A percentile compares a stretch with the other conserved stretches of the same genome.
Conservation (phyloP, 2,888 invertebrate genomes). For the Mactromeris polynyma region DNA sequence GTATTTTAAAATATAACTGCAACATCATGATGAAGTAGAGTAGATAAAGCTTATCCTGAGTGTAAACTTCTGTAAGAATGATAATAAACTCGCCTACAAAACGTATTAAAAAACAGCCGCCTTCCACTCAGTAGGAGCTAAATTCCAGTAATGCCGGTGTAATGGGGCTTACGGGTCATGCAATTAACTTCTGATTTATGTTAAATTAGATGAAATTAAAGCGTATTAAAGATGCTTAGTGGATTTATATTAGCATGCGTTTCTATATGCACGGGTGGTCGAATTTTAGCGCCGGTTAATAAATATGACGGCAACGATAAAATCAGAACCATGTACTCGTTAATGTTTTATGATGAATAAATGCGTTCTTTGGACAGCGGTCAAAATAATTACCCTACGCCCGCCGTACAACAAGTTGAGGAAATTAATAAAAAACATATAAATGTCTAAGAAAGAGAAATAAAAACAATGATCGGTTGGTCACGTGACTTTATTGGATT, state of each 20-base stretch:
- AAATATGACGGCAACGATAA: constrained; percentile 30
- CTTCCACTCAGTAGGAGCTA: constrained; percentile 1
- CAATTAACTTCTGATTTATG: constrained; percentile 48
- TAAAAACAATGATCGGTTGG: not conserved
- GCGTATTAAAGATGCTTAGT: constrained; percentile 23
- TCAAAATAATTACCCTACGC: constrained; percentile 4
- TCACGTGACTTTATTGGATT: not conserved
- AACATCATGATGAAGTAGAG: not conserved
- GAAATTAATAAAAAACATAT: not conserved
- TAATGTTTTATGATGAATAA: constrained; percentile 6
- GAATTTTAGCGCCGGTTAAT: not conserved
- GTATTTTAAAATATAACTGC: not conserved
- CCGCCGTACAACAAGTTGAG: not conserved
- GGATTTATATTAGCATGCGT: constrained; percentile 4
- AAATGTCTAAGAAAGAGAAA: not conserved
- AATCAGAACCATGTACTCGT: constrained; percentile 36
- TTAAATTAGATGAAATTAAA: constrained; percentile 48
- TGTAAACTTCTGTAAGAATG: not conserved
- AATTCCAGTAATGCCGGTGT: not conserved
- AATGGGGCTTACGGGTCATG: constrained; percentile 35
- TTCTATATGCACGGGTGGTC: constrained; percentile 36
- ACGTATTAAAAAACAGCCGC: not conserved
- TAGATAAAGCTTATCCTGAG: not conserved
- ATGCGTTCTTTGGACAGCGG: constrained; percentile 15
- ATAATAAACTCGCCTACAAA: not conserved